Percentiles rank a stretch among this genome's conserved stretches.
Evolutionary conservation across 2,888 invertebrate genomes (phyloP).

Genomic region (Polydrusus pterygomalis): DNA sequence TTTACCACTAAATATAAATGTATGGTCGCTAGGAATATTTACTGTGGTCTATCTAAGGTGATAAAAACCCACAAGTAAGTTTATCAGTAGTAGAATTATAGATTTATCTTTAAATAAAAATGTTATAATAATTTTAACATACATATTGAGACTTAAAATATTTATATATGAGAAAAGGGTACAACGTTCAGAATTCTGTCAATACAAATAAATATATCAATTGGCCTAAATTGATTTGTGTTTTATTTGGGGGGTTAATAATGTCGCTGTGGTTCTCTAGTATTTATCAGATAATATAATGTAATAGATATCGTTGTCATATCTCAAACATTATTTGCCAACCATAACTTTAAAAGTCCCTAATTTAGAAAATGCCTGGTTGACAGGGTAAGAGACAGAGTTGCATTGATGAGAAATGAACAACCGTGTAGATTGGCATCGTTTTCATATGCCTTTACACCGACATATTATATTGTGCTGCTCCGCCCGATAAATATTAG

Average conservation of each 20-base stretch:
- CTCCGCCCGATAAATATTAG: too few relatives aligned
- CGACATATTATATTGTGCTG: too few relatives aligned
- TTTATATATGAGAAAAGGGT: slow-evolving; percentile 71
- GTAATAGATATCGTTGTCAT: too few relatives aligned
- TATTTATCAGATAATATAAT: too few relatives aligned
- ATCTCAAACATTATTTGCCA: too few relatives aligned
- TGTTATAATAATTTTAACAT: slow-evolving; percentile 47
- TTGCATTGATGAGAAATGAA: too few relatives aligned
- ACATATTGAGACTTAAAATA: slow-evolving; percentile 57
- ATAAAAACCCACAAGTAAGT: slow-evolving; percentile 29
- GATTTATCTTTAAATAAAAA: slow-evolving; percentile 36
- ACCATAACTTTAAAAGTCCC: too few relatives aligned
- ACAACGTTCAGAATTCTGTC: slow-evolving; percentile 72
- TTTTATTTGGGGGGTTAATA: slow-evolving; percentile 59
- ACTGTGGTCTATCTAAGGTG: slow-evolving; percentile 34
- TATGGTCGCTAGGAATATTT: slow-evolving; percentile 46
- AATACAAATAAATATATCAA: slow-evolving; percentile 72
- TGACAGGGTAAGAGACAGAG: too few relatives aligned
- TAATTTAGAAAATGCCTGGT: too few relatives aligned
- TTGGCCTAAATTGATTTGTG: slow-evolving; percentile 68
- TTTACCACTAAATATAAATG: slow-evolving; percentile 35
- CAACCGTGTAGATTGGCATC: too few relatives aligned
- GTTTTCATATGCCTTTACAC: too few relatives aligned
- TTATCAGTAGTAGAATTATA: slow-evolving; percentile 38
- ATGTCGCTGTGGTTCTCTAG: too few relatives aligned